Evolutionary conservation across 2,888 invertebrate species (phyloP), one percentile per base, ranked within the genome.

Genomic region (Atrina japonica): DNA sequence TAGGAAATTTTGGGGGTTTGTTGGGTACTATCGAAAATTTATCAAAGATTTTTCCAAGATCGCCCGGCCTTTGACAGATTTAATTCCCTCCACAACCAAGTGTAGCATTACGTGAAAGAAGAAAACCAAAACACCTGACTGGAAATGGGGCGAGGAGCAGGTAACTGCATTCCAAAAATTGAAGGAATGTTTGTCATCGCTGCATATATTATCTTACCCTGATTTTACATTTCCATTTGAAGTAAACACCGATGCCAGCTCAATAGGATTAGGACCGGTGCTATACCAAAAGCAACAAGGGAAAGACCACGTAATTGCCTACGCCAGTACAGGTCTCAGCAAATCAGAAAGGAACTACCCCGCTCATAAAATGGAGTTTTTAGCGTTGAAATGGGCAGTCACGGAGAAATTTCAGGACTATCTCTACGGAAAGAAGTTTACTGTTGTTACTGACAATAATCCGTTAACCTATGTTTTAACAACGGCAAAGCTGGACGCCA

Each of bases 1-100:
- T 14, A 25, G 56, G 43, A 45, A 30, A 25, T 76, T 75, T 27
- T 47, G 73, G 11, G 78, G 76, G 35, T 52, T 76, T 27, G 56
- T 53, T 11, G 64, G 64, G 14, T n/a, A n/a, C n/a, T n/a, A n/a
- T n/a, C n/a, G n/a, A n/a, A n/a, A n/a, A n/a, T n/a, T n/a, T n/a
- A n/a, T n/a, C n/a, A n/a, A n/a, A n/a, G n/a, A n/a, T n/a, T n/a
- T n/a, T n/a, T n/a, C n/a, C n/a, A n/a, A n/a, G 55, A 66, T 59
- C 18, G 59, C 66, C 6, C 30, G 53, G 25, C 50, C 50, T 2
- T 47, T 66, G 16, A 61, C 43, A 14, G 61, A 67, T 67, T 23
- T 61, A 6, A 49, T 50, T 7, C 50, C 50, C 14, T 23, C 55
- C 21, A 41, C 41, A 21, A 43, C 58, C 14, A 56, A 14, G 43